Percentiles rank a stretch among this genome's conserved stretches.
Evolutionary conservation across 2,113 vertebrate genomes (phyloP).

Genomic region (Marmota flaviventris): DNA sequence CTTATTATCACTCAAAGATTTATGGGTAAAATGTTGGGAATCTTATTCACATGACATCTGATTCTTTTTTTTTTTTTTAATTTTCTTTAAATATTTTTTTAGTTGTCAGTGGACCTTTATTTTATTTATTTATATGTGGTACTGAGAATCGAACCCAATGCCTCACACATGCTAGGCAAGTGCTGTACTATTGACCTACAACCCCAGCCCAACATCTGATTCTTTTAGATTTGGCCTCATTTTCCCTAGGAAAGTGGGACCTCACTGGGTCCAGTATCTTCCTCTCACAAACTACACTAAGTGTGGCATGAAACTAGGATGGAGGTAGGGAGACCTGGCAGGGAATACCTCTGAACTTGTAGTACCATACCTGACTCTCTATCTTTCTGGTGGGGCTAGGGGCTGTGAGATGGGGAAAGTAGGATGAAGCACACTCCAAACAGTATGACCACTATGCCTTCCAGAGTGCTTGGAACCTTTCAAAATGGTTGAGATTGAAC

Average conservation of each 20-base stretch:
- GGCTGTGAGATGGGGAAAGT: neutral
- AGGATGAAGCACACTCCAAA: neutral
- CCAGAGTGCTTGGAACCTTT: constrained; percentile 21
- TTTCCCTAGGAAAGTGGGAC: constrained; percentile 18
- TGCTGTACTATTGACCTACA: no score
- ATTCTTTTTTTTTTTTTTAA: constrained; percentile 53
- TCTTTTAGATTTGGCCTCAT: constrained; percentile 54
- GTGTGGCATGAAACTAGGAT: neutral
- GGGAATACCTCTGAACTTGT: neutral
- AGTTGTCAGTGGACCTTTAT: no score
- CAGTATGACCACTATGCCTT: neutral
- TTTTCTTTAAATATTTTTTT: no score
- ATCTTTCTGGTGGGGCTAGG: neutral
- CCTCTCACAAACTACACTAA: neutral
- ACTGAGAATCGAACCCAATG: no score
- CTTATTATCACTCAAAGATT: neutral
- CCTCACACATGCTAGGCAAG: no score
- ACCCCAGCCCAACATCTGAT: neutral
- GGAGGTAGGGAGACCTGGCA: neutral
- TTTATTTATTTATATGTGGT: no score
- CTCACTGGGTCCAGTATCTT: neutral
- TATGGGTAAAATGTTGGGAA: constrained; percentile 55
- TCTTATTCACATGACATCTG: neutral
- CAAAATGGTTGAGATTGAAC: neutral
- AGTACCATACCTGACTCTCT: neutral